phyloP scores from a whole-genome alignment of 2,113 vertebrate genomes.

The Manacus vitellinus region DNA sequence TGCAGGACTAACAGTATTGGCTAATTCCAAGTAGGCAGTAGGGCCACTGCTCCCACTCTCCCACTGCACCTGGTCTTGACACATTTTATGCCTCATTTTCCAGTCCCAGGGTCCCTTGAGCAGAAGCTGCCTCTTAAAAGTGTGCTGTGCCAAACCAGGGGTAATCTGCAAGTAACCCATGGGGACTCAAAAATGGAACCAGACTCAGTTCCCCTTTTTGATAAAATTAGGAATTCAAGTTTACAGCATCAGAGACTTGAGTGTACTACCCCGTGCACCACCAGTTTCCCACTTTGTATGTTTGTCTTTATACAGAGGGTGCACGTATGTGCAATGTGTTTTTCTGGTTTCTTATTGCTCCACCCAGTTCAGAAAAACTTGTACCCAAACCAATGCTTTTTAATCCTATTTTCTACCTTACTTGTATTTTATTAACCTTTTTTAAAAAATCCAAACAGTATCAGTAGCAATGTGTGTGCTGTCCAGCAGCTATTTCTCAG shows the following conservation, averaged over 20 bases:
- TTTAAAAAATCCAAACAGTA: background rate
- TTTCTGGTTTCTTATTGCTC: constrained; percentile 50
- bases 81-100: background rate
- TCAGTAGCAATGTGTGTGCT: constrained; percentile 45
- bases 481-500: constrained; percentile 53
- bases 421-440: constrained; percentile 68
- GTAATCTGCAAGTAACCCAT: background rate
- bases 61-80: background rate
- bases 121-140: constrained; percentile 50
- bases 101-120: constrained; percentile 32
- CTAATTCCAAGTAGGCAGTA: background rate
- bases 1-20: background rate
- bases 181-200: background rate
- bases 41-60: background rate
- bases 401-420: constrained; percentile 65
- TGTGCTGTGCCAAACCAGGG: constrained; percentile 49
- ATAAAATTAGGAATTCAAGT: constrained; percentile 49
- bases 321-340: constrained; percentile 20
- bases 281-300: constrained; percentile 45
- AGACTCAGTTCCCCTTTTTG: constrained; percentile 27
- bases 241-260: constrained; percentile 41
- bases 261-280: constrained; percentile 11
- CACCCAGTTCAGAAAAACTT: constrained; percentile 24
- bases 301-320: constrained; percentile 54
- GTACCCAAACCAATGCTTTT: constrained; percentile 49